phyloP scores from a whole-genome alignment of 1,140 invertebrate genomes.

The Chionoecetes opilio region DNA sequence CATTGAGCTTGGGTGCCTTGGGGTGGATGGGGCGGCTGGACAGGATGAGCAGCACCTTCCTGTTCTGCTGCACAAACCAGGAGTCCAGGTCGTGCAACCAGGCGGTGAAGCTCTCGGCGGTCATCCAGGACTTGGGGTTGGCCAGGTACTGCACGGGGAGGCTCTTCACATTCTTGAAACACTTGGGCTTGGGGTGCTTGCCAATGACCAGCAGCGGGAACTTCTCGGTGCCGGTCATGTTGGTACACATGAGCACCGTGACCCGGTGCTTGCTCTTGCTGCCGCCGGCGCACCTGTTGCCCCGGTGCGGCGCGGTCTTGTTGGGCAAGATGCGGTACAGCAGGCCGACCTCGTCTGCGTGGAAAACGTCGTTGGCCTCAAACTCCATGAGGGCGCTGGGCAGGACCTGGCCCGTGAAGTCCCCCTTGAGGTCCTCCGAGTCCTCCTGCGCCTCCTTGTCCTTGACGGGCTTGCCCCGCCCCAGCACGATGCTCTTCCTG shows the following conservation, averaged over 20 bases:
- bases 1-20: conserved; percentile 76
- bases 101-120: conserved; percentile 75
- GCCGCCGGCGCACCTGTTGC: conserved; percentile 80
- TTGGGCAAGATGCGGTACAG: conserved; percentile 80
- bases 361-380: conserved; percentile 80
- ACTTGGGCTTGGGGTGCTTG: conserved; percentile 78
- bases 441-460: conserved; percentile 74
- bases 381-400: conserved; percentile 78
- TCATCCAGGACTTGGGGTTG: conserved; percentile 81
- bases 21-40: conserved; percentile 77
- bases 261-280: conserved; percentile 83
- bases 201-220: conserved; percentile 80
- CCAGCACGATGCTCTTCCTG: conserved; percentile 79
- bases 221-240: conserved; percentile 83
- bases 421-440: conserved; percentile 72
- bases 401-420: conserved; percentile 76
- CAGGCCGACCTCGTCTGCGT: conserved; percentile 81
- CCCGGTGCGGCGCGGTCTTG: conserved; percentile 63
- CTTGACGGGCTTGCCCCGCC: conserved; percentile 78
- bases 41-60: conserved; percentile 76
- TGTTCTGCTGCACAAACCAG: conserved; percentile 79
- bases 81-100: conserved; percentile 79
- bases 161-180: conserved; percentile 77
- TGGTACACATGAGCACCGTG: conserved; percentile 82
- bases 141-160: conserved; percentile 79